phyloP scores from a whole-genome alignment of 30 jellyfish, hydroid and myxozoan genomes.

The Morbakka virulenta region DNA sequence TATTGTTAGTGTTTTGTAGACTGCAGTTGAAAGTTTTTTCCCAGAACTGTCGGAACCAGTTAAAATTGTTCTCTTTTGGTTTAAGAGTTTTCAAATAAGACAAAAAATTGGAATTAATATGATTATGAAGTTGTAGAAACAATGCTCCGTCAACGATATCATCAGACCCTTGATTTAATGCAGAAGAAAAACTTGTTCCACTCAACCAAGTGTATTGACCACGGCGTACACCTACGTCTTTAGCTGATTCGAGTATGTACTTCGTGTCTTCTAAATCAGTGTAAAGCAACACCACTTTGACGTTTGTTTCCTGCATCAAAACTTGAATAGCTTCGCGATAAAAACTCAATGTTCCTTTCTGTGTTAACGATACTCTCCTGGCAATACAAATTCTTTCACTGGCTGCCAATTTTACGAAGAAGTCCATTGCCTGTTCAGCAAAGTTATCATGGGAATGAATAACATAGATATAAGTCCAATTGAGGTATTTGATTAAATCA shows the following conservation, averaged over 20 bases:
- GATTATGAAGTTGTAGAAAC: conserved; percentile 12
- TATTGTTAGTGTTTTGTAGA: not conserved
- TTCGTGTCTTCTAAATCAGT: conserved; percentile 42
- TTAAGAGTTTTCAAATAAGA: conserved; percentile 24
- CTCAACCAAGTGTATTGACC: not conserved
- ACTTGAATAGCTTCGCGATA: not conserved
- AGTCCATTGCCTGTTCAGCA: conserved; percentile 43
- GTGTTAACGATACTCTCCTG: not conserved
- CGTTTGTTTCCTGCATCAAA: not conserved
- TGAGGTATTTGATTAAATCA: conserved; percentile 38
- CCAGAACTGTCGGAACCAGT: conserved; percentile 75
- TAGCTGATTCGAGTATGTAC: conserved; percentile 42
- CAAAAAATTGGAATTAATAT: conserved; percentile 28
- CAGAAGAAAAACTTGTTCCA: not conserved
- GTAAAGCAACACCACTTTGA: conserved; percentile 34
- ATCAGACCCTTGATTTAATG: not conserved
- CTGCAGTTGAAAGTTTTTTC: conserved; percentile 45
- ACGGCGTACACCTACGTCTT: not conserved
- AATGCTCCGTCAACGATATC: conserved; percentile 54
- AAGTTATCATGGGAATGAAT: conserved; percentile 66
- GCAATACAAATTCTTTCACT: conserved; percentile 44
- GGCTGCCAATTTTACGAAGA: not conserved
- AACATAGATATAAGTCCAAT: conserved; percentile 69
- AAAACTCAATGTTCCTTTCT: not conserved
- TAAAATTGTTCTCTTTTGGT: conserved; percentile 7